Evolutionary conservation across 2,797 vertebrate genomes (phyloP), one percentile per base, ranked within the genome.

Genomic region (Falco berigora): DNA sequence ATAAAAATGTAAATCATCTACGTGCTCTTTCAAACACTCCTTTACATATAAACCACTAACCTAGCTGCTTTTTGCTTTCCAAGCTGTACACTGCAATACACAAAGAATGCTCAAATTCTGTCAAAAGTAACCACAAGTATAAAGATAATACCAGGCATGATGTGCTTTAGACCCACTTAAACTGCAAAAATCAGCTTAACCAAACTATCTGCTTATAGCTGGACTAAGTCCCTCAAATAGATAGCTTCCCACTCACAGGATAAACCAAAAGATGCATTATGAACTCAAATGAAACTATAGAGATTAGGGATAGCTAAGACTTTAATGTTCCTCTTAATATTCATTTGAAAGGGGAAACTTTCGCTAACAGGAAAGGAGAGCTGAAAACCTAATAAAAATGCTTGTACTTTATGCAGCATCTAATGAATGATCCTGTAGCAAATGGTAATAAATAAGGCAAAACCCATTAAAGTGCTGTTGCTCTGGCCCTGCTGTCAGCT

Each of bases 171-270:
- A 91, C 63, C 23, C 85, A 85, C 49, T 96, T 72, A 92, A 86
- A 84, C 52, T 84, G 83, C 76, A 90, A 61, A 97, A 96, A 96
- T 97, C 90, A 87, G 92, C 91, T 97, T 97, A 94, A 52, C 30
- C 28, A 81, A 95, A 76, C 90, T 96, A 71, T 94, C 75, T 95
- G 72, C 61, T 82, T 87, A 49, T n/a, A 56, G 21, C 90, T 94
- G 68, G 63, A 50, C 59, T 91, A 78, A 94, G 95, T 96, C 92
- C 61, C 52, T 88, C 58, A 52, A 64, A 92, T 40, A 94, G 72
- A 84, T 53, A 71, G 67, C 52, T 95, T 59, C 77, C 56, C 84
- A 66, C 47, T 93, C 38, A 18, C 13, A 71, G 86, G 66, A 96
- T 92, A 81, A 88, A 69, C 62, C 72, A 21, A 83, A 47, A 27